A percentile compares a stretch with the other conserved stretches of the same genome.
phyloP scores from a whole-genome alignment of 2,888 invertebrate genomes.

The Dryadula phaetusa region DNA sequence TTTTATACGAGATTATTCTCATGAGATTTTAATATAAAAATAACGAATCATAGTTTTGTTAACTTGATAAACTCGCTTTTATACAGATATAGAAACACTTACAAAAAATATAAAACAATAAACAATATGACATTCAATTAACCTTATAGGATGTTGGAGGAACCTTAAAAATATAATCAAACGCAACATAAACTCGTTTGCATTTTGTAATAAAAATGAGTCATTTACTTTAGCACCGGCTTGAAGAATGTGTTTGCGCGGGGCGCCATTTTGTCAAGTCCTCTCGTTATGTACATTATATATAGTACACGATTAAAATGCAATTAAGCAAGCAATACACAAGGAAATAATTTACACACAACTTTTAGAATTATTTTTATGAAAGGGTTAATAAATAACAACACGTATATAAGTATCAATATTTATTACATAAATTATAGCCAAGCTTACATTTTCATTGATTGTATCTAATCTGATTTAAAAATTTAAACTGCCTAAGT shows the following conservation, averaged over 20 bases:
- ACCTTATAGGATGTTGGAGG: slow-evolving; percentile 19
- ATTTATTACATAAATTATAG: slow-evolving; percentile 84
- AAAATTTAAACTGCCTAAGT: slow-evolving; percentile 76
- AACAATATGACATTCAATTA: slow-evolving; percentile 23
- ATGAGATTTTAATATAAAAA: neutral
- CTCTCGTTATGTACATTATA: slow-evolving; percentile 4
- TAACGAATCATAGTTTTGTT: neutral
- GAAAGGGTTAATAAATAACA: slow-evolving; percentile 50
- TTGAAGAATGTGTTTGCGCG: slow-evolving; percentile 22
- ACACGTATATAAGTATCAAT: slow-evolving; percentile 72
- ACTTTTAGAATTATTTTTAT: neutral
- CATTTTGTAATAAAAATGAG: slow-evolving; percentile 26
- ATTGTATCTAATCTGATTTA: slow-evolving; percentile 74
- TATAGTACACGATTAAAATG: slow-evolving; percentile 1
- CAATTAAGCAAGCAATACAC: slow-evolving; percentile 3
- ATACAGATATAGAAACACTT: neutral
- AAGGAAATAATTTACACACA: neutral
- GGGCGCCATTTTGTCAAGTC: slow-evolving; percentile 27
- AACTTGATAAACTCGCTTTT: neutral
- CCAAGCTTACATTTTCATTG: slow-evolving; percentile 82
- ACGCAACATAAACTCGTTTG: slow-evolving; percentile 28
- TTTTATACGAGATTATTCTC: slow-evolving; percentile 5
- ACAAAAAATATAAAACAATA: neutral
- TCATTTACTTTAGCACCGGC: slow-evolving; percentile 18
- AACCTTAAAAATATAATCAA: slow-evolving; percentile 24